Conservation (phyloP, 2,888 invertebrate genomes). For the Ichneumoninae sp. region DNA sequence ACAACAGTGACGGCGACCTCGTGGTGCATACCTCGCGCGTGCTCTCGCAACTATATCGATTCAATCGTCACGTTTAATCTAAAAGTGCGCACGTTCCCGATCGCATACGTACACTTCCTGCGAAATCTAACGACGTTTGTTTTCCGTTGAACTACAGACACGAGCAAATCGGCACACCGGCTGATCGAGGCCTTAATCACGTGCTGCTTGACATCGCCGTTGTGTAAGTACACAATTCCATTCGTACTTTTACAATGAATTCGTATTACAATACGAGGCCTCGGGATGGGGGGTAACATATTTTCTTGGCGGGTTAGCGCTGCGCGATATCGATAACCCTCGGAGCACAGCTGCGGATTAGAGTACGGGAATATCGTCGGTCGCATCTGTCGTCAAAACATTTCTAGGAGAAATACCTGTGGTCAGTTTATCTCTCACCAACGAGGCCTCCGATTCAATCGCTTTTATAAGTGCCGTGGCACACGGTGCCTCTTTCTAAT, state of each 20-base stretch:
- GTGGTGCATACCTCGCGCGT: background rate
- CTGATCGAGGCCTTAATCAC: conserved; percentile 82
- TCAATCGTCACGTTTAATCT: conserved; percentile 18
- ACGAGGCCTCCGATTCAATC: conserved; percentile 32
- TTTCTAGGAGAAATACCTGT: conserved; percentile 66
- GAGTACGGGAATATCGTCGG: conserved; percentile 68
- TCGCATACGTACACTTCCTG: background rate
- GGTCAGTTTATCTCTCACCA: background rate
- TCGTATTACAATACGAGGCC: conserved; percentile 43
- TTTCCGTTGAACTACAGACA: conserved; percentile 73
- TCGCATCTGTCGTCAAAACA: conserved; percentile 73
- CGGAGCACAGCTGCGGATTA: conserved; percentile 79
- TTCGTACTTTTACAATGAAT: conserved; percentile 46
- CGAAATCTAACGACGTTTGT: background rate
- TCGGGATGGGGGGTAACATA: background rate
- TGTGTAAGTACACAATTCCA: conserved; percentile 76
- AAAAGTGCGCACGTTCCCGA: conserved; percentile 13
- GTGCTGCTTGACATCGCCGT: conserved; percentile 79
- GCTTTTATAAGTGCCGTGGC: conserved; percentile 37
- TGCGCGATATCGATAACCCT: conserved; percentile 64
- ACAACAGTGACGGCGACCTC: background rate
- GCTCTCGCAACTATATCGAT: background rate
- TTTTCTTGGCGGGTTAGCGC: conserved; percentile 2
- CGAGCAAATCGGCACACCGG: conserved; percentile 79
- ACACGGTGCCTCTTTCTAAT: background rate